phyloP scores from a whole-genome alignment of 2,888 invertebrate genomes.

The Drosophila antonietae region DNA sequence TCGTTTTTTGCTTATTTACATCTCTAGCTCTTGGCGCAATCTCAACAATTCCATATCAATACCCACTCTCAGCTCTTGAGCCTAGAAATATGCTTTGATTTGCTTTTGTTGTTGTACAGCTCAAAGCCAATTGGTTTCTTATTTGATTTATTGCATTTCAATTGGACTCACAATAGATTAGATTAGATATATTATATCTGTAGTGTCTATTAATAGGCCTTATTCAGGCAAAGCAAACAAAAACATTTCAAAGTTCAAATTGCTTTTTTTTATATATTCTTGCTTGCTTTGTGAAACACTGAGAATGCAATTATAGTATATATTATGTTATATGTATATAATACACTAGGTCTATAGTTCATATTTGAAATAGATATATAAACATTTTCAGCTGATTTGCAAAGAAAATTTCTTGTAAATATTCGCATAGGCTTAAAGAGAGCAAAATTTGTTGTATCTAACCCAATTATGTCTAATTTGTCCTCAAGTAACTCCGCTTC shows the following conservation, averaged over 20 bases:
- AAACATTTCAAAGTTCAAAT: constrained; percentile 6
- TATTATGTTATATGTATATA: background rate
- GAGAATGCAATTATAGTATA: background rate
- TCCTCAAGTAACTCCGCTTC: background rate
- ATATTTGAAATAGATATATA: background rate
- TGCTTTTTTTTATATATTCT: background rate
- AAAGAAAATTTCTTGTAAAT: background rate
- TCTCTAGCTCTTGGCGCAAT: background rate
- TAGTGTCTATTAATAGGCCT: background rate
- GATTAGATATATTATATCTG: constrained; percentile 9
- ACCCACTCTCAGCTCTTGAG: background rate
- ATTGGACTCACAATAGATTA: background rate
- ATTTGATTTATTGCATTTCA: background rate
- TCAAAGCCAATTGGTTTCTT: background rate
- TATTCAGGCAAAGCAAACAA: background rate
- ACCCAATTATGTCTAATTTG: background rate
- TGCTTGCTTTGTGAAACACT: background rate
- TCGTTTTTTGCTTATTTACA: constrained; percentile 19
- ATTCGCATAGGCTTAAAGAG: background rate
- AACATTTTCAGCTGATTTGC: background rate
- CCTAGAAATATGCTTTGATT: constrained; percentile 23
- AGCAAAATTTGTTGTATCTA: background rate
- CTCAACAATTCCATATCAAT: background rate
- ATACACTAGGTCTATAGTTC: background rate
- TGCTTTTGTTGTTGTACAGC: background rate